Evolutionary conservation across 2,888 invertebrate species (phyloP).

Genomic region (Maniola hyperantus): DNA sequence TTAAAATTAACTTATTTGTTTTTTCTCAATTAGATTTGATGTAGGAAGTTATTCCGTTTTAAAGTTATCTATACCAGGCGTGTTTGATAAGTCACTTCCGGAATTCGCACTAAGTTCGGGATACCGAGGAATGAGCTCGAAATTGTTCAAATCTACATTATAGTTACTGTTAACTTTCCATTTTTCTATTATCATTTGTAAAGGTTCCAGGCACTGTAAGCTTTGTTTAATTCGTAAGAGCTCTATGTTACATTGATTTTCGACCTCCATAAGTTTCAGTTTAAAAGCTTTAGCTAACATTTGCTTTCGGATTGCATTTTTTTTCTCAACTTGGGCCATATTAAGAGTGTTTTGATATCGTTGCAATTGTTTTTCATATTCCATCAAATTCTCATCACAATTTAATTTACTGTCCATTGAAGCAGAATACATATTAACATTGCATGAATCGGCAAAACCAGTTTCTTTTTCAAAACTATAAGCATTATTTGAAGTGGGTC

Average conservation of each 20-base stretch:
- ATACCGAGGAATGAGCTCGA: conserved; percentile 65
- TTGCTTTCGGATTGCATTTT: conserved; percentile 72
- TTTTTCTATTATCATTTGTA: conserved; percentile 68
- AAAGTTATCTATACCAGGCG: conserved; percentile 48
- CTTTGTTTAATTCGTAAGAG: conserved; percentile 73
- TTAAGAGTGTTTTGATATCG: conserved; percentile 73
- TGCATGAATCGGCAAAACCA: conserved; percentile 39
- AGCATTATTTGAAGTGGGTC: conserved; percentile 37
- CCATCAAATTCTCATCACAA: conserved; percentile 68
- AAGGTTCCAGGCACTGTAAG: conserved; percentile 71
- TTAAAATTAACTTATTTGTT: not conserved
- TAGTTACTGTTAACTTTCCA: conserved; percentile 62
- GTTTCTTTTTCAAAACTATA: conserved; percentile 38
- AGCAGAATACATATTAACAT: conserved; percentile 51
- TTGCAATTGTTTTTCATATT: conserved; percentile 74
- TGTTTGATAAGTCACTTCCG: conserved; percentile 48
- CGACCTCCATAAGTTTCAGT: conserved; percentile 71
- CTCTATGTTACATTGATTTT: conserved; percentile 77
- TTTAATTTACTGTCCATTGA: conserved; percentile 62
- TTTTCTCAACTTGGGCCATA: conserved; percentile 74
- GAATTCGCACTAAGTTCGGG: conserved; percentile 58
- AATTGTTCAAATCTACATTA: conserved; percentile 55
- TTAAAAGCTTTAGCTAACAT: conserved; percentile 75
- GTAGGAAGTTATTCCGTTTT: conserved; percentile 40
- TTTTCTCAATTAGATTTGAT: conserved; percentile 36